Percentiles rank a stretch among this genome's conserved stretches.
phyloP scores from a whole-genome alignment of 37 sponge, comb jelly and placozoan genomes.

The Halichondria panicea region DNA sequence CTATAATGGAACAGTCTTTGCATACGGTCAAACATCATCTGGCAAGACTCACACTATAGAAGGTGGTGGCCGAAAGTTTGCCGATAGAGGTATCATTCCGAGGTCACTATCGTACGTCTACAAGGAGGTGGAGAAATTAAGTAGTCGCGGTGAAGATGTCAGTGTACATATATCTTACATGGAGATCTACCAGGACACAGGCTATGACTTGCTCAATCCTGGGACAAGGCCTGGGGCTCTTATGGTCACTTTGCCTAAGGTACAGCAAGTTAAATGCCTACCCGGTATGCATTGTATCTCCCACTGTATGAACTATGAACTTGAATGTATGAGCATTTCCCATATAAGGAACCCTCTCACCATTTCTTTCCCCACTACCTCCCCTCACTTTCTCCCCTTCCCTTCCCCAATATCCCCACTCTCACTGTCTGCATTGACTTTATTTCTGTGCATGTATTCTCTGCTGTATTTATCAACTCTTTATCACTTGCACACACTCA shows the following conservation, averaged over 20 bases:
- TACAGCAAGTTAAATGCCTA: background rate
- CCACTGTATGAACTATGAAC: background rate
- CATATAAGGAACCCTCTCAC: background rate
- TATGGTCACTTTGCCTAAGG: slow-evolving; percentile 80
- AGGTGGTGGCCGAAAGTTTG: slow-evolving; percentile 66
- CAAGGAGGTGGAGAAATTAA: slow-evolving; percentile 32
- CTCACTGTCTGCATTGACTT: background rate
- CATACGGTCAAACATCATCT: slow-evolving; percentile 91
- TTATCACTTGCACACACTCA: too few species aligned
- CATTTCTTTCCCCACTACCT: background rate
- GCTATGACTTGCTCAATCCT: slow-evolving; percentile 90
- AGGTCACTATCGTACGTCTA: slow-evolving; percentile 57
- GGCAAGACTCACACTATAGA: slow-evolving; percentile 82
- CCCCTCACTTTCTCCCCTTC: background rate
- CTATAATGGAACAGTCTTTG: slow-evolving; percentile 92
- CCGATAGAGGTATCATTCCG: slow-evolving; percentile 81
- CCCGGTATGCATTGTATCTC: background rate
- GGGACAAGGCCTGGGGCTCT: slow-evolving; percentile 49
- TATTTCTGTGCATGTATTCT: background rate
- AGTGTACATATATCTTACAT: slow-evolving; percentile 81
- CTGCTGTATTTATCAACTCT: background rate
- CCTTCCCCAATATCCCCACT: background rate
- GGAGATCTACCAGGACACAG: slow-evolving; percentile 91
- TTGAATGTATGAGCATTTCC: background rate
- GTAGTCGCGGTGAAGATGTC: slow-evolving; percentile 31